Base-by-base conservation (phyloP, 53 echinoderm and acorn worm genomes). In the Antedon mediterranea region DNA sequence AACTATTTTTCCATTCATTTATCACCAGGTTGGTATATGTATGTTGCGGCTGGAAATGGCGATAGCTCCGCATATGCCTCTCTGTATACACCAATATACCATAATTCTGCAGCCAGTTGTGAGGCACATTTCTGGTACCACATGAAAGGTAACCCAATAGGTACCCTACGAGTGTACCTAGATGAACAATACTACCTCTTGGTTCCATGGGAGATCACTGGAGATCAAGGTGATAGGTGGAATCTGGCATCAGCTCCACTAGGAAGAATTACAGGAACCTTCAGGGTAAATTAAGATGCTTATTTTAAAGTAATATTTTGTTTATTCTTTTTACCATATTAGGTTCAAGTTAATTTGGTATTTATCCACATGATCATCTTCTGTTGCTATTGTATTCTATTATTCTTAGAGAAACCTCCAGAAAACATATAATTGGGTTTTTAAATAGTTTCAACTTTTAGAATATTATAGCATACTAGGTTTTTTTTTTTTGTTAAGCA, bases 51-150 rank as follows among this genome's bases (percentile, higher is more conserved):
- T 30, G 70, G 44, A 43, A 30, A 43, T 44, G 70, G 70, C 32
- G 31, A 30, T 28, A 43, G 78, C n/a, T 29, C 77, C 3, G 34
- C 34, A 20, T 34, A 33, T 28, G 77, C 32, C 77, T 77, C 77
- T 26, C 73, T 33, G 34, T 29, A 77, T 34, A 15, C 34, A 32
- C 41, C 34, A n/a, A n/a, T 34, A 34, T 77, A 41, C 77, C 77
- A 41, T 76, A 87, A 95, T 71, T 79, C 91, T 0, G 95, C 91
- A 30, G 81, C 95, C 13, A 89, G 87, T 76, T 95, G 95, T 34
- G 84, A 90, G 74, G 57, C 87, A 31, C 84, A 82, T 0, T 87
- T 90, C 84, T 87, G 87, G 82, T 82, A 76, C 32, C 87, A 90
- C 85, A 84, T 90, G 79, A 75, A 74, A 14, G 90, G 90, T n/a